Conservation (phyloP, 2,797 vertebrate genomes). For the Hapalemur alaotrensis region DNA sequence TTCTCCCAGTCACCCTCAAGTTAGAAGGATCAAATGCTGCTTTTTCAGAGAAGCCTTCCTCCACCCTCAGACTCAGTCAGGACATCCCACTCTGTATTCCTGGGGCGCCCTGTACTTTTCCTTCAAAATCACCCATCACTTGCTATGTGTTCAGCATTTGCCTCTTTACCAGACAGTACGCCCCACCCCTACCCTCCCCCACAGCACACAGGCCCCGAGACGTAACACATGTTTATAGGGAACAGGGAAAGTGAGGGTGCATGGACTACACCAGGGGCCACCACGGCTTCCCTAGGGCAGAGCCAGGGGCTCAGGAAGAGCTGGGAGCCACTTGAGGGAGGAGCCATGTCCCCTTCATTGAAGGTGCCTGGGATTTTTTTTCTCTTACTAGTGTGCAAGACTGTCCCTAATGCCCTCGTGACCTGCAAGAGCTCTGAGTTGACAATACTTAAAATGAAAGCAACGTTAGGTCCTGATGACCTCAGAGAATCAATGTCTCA, state of each 20-base stretch:
- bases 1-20: not conserved
- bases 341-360: not conserved
- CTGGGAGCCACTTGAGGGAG: too few relatives aligned
- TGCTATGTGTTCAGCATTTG: not conserved
- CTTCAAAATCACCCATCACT: not conserved
- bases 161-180: not conserved
- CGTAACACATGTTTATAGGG: not conserved
- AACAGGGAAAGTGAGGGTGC: not conserved
- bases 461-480: not conserved
- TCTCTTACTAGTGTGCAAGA: not conserved
- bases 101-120: not conserved
- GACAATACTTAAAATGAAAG: not conserved
- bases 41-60: not conserved
- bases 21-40: not conserved
- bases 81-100: not conserved
- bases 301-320: not conserved
- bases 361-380: too few relatives aligned
- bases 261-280: accelerated
- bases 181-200: not conserved
- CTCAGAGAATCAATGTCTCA: not conserved
- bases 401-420: too few relatives aligned
- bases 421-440: not conserved
- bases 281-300: not conserved
- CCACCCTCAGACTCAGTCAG: not conserved
- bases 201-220: not conserved